These are phyloP conservation scores for Brachyptera putata DNA, from an alignment of 2,888 invertebrate species.

Conservation along the genomic window DNA sequence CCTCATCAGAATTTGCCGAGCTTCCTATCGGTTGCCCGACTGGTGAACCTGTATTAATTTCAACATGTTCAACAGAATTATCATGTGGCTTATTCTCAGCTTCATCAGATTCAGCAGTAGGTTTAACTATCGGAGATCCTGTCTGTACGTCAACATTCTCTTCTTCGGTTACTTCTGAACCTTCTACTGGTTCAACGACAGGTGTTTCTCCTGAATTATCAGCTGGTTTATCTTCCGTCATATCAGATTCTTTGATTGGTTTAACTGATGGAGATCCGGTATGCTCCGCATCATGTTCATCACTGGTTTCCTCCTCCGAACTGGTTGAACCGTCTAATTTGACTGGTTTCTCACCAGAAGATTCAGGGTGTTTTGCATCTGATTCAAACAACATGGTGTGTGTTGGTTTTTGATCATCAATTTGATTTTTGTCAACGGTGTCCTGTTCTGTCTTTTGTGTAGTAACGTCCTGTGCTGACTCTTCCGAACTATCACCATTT, in stretches of 20 bases:
- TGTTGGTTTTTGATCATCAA: too few species aligned
- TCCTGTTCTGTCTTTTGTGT: background rate
- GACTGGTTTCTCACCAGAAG: conserved; percentile 24
- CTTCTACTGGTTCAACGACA: too few species aligned
- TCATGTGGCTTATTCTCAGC: background rate
- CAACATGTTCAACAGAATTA: background rate
- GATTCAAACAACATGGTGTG: conserved; percentile 15
- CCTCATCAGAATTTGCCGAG: too few species aligned
- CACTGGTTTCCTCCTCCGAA: background rate
- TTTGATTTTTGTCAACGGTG: conserved; percentile 14
- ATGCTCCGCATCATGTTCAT: background rate
- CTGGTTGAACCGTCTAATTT: conserved; percentile 26
- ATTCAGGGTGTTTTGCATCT: conserved; percentile 5
- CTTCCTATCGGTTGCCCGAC: too few species aligned
- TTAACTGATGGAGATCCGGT: background rate
- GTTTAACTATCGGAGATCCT: too few species aligned
- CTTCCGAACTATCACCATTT: background rate
- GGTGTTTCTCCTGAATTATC: too few species aligned
- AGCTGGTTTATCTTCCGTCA: background rate
- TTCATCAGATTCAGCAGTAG: too few species aligned
- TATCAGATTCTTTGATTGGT: background rate
- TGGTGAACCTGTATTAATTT: too few species aligned
- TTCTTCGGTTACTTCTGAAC: too few species aligned
- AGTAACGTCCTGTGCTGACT: background rate
- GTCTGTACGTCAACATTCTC: too few species aligned